phyloP scores from a whole-genome alignment of 2,888 invertebrate genomes.

The Agrotis ipsilon region DNA sequence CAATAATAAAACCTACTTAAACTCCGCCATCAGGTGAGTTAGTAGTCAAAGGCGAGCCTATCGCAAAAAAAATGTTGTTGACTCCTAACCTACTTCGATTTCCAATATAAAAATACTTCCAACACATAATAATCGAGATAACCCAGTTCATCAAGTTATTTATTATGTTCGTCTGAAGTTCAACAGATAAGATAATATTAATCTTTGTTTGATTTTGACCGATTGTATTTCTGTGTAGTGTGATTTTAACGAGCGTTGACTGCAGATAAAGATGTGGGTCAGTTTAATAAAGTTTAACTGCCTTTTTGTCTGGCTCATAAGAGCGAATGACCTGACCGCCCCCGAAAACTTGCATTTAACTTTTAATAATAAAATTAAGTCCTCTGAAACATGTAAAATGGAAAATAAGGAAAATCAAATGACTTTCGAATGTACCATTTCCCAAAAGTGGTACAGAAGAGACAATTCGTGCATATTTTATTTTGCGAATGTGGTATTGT shows the following conservation, averaged over 20 bases:
- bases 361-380: too few species aligned
- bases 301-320: background rate
- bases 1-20: background rate
- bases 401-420: too few species aligned
- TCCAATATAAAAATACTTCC: conserved; percentile 15
- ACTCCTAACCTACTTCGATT: background rate
- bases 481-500: too few species aligned
- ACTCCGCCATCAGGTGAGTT: background rate
- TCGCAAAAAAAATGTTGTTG: too few species aligned
- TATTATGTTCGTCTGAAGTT: conserved; percentile 34
- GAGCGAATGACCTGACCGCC: background rate
- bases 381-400: too few species aligned
- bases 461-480: too few species aligned
- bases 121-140: conserved; percentile 39
- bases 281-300: background rate
- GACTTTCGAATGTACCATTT: too few species aligned
- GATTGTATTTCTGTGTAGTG: conserved; percentile 25
- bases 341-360: too few species aligned
- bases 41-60: too few species aligned
- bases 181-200: conserved; percentile 45
- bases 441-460: too few species aligned
- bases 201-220: conserved; percentile 36
- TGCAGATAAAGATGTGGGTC: conserved; percentile 15
- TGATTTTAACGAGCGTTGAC: conserved; percentile 20
- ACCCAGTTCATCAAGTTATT: conserved; percentile 46